phyloP scores from a whole-genome alignment of 1,140 invertebrate species.

The Lethrus apterus region DNA sequence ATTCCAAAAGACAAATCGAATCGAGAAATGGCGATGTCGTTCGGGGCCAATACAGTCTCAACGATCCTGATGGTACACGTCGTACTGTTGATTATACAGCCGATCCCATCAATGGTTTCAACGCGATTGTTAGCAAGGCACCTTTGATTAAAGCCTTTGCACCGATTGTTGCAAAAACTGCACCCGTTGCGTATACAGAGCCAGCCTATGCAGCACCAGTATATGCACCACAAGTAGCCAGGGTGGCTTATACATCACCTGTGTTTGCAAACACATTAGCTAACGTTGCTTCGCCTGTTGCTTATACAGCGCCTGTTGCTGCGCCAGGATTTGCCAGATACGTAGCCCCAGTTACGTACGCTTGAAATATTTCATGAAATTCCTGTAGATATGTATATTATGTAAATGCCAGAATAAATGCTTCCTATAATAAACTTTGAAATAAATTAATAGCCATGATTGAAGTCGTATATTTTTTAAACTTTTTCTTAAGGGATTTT shows the following conservation, averaged over 20 bases:
- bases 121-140: conserved; percentile 36
- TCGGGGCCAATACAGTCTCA: conserved; percentile 55
- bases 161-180: not conserved
- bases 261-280: conserved; percentile 30
- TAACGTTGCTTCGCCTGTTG: conserved; percentile 22
- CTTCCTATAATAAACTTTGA: too few relatives aligned
- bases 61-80: conserved; percentile 58
- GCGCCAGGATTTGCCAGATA: conserved; percentile 15
- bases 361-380: too few relatives aligned
- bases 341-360: conserved; percentile 4
- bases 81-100: conserved; percentile 58
- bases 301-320: conserved; percentile 10
- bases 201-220: conserved; percentile 23
- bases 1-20: conserved; percentile 52
- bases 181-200: too few relatives aligned
- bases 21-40: conserved; percentile 55
- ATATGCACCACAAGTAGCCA: conserved; percentile 34
- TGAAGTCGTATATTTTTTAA: too few relatives aligned
- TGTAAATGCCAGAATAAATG: too few relatives aligned
- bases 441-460: too few relatives aligned
- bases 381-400: too few relatives aligned
- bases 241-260: conserved; percentile 28
- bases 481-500: too few relatives aligned
- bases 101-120: conserved; percentile 45
- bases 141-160: conserved; percentile 38